A percentile compares a stretch with the other conserved stretches of the same genome.
Conservation (phyloP, 2,888 invertebrate genomes). For the Lumbricus terrestris region DNA sequence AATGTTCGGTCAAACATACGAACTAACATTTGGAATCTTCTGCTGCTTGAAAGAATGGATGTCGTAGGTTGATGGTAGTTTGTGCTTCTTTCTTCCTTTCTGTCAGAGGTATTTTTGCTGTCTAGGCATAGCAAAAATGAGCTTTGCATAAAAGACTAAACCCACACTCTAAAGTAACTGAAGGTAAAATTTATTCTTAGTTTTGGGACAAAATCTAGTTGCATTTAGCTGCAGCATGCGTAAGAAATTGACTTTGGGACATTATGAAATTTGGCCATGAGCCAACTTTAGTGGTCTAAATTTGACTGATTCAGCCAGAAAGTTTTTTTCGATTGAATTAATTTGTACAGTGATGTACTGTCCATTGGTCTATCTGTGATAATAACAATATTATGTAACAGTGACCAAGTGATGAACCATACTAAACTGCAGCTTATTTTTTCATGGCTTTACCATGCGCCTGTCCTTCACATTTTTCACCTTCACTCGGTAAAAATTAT, state of each 20-base stretch:
- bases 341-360: background rate
- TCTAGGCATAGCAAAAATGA: no score
- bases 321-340: background rate
- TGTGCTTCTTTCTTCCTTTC: background rate
- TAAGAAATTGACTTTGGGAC: background rate
- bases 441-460: background rate
- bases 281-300: background rate
- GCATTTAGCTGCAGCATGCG: background rate
- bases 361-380: background rate
- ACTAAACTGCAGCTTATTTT: background rate
- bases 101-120: background rate
- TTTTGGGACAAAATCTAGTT: background rate
- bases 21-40: slow-evolving; percentile 17
- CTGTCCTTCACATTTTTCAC: background rate
- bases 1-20: slow-evolving; percentile 11
- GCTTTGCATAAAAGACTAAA: background rate
- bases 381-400: background rate
- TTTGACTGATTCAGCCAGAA: background rate
- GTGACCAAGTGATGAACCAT: background rate
- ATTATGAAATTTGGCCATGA: background rate
- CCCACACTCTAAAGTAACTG: background rate
- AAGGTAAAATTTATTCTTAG: background rate
- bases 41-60: background rate
- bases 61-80: background rate
- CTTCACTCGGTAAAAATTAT: background rate